Conservation (phyloP, 2,888 invertebrate genomes). For the Allophyes oxyacanthae region DNA sequence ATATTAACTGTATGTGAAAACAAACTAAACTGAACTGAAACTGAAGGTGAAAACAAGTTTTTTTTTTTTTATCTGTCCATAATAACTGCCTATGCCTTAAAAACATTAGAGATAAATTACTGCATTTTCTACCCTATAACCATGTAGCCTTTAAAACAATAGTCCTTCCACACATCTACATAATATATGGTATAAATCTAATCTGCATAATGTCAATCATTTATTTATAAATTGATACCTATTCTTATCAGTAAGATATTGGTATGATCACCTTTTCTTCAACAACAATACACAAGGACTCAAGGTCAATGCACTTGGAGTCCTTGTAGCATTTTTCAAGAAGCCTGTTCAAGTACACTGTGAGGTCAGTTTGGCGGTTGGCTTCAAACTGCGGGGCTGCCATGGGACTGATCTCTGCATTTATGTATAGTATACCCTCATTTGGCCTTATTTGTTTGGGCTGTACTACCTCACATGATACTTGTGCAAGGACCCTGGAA, state of each 20-base stretch:
- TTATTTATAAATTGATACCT: neutral
- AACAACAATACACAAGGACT: conserved; percentile 97
- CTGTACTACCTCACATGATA: conserved; percentile 95
- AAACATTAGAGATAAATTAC: too few species aligned
- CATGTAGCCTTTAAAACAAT: too few species aligned
- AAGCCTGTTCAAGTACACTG: conserved; percentile 93
- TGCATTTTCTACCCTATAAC: too few species aligned
- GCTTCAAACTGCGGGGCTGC: conserved; percentile 95
- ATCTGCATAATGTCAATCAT: too few species aligned
- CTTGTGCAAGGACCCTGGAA: conserved; percentile 95
- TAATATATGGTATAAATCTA: too few species aligned
- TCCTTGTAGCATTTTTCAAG: conserved; percentile 97
- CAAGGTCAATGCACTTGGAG: conserved; percentile 97
- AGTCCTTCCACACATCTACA: too few species aligned
- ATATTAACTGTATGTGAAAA: too few species aligned
- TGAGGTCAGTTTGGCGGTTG: conserved; percentile 92
- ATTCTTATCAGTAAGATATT: conserved; percentile 3
- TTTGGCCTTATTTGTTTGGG: conserved; percentile 96
- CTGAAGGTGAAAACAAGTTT: too few species aligned
- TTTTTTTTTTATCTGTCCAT: too few species aligned
- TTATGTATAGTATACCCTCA: conserved; percentile 95
- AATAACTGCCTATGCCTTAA: too few species aligned
- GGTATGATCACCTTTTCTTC: conserved; percentile 93
- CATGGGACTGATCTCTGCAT: conserved; percentile 96
- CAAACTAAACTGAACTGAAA: too few species aligned